Conservation (phyloP, 2,113 vertebrate genomes). For the Protobothrops mucrosquamatus region DNA sequence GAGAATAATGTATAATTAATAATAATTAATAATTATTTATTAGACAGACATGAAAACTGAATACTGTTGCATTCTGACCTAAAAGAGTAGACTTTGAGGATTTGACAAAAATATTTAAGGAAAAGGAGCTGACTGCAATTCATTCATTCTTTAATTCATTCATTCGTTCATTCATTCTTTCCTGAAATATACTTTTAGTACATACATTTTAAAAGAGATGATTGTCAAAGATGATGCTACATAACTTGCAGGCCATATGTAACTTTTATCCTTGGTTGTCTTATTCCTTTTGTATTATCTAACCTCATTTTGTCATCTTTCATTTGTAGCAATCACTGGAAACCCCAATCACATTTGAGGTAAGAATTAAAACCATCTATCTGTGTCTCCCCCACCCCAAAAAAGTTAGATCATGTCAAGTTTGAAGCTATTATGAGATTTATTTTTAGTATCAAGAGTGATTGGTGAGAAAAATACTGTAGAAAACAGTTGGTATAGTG, state of each 20-base stretch:
- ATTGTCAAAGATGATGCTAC: background rate
- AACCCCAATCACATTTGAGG: fast-evolving
- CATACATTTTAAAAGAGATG: background rate
- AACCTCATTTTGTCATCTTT: background rate
- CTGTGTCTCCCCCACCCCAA: background rate
- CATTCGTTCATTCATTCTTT: background rate
- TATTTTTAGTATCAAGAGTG: background rate
- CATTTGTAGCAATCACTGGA: background rate
- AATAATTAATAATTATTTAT: background rate
- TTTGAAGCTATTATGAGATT: background rate
- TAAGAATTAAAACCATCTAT: constrained; percentile 9
- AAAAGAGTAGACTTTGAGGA: background rate
- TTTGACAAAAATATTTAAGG: background rate
- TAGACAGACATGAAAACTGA: background rate
- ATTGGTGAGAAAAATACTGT: background rate
- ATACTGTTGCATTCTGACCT: background rate
- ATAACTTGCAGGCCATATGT: background rate
- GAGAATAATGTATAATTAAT: no score
- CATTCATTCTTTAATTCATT: background rate
- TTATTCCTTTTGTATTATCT: background rate
- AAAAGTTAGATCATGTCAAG: background rate
- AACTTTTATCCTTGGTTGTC: background rate
- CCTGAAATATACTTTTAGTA: background rate
- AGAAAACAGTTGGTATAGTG: background rate
- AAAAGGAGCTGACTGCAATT: background rate